A percentile compares a stretch with the other conserved stretches of the same genome.
These are phyloP conservation scores for Hemaris fuciformis DNA, from an alignment of 2,888 invertebrate species.

Conservation along the genomic window DNA sequence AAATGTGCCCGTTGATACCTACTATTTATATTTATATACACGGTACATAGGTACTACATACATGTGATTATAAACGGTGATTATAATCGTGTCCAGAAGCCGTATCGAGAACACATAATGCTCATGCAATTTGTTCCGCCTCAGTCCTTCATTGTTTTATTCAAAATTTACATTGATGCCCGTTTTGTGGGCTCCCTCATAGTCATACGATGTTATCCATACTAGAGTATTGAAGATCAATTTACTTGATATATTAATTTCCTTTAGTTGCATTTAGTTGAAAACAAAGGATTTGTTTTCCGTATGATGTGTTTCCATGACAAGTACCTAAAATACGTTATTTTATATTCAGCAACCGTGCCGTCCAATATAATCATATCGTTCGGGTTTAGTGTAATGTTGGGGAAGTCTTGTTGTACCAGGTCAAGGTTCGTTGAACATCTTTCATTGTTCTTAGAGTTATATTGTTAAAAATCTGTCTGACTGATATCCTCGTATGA, in stretches of 20 bases:
- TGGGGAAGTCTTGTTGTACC: not conserved
- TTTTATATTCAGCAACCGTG: not conserved
- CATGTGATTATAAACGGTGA: not conserved
- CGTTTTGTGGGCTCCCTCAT: not conserved
- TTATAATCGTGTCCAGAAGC: not conserved
- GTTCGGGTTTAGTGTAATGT: not conserved
- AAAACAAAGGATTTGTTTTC: too few relatives aligned
- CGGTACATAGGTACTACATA: not conserved
- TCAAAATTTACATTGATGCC: not conserved
- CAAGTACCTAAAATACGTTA: not conserved
- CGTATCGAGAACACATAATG: slow-evolving; percentile 9
- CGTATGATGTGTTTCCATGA: not conserved
- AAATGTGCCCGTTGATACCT: not conserved
- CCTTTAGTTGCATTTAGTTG: too few relatives aligned
- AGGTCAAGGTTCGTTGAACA: not conserved
- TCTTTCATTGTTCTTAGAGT: not conserved
- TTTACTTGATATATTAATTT: not conserved
- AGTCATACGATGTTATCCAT: not conserved
- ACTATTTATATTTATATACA: not conserved
- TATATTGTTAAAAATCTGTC: not conserved
- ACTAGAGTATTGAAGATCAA: not conserved
- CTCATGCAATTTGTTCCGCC: slow-evolving; percentile 8
- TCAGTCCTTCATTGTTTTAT: slow-evolving; percentile 5
- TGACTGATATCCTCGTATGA: not conserved
- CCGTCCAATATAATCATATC: not conserved